Base-by-base conservation (phyloP, 2,113 vertebrate species). In the Gracilinanus agilis region DNA sequence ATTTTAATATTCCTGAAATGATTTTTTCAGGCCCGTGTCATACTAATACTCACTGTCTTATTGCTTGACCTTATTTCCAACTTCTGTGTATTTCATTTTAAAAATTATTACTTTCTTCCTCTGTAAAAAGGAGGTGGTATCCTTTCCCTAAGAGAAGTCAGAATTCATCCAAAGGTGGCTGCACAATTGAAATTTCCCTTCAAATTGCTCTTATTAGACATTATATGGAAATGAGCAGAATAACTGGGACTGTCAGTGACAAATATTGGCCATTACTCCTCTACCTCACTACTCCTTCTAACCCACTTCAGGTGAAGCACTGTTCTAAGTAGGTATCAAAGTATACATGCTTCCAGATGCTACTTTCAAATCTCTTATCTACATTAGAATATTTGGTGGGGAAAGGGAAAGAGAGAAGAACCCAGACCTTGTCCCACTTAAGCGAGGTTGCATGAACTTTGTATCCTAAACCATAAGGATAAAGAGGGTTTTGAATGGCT, bases 401-500 rank as follows among this genome's bases (percentile, higher is more conserved):
- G 19, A 8, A 40, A n/a, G 16, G n/a, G 67, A 6, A 19, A 83
- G 67, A 23, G 16, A 83, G 19, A 23, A 19, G n/a, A 83, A 83
- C 7, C 19, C 67, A 83, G n/a, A 21, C 19, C 19, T 83, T 83
- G n/a, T 3, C 40, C n/a, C 67, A 40, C n/a, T n/a, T 83, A 83
- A 40, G 67, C n/a, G 21, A 75, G 13, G 34, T 1, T 67, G 16
- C 29, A 67, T 67, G 29, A 67, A 11, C 61, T 67, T 67, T 67
- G 61, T 75, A n/a, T 75, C 34, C 67, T n/a, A 75, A 54, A 9
- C 61, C 24, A 90, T 56, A 91, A 58, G 92, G 90, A 88, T 93
- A 93, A 90, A 89, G 53, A 23, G 16, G 49, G 54, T 49, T 61
- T 61, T 55, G 58, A 94, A 90, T 94, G 93, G 49, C 44, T 83